Conservation (phyloP, 2,888 invertebrate species). For the Mimumesa dahlbomi region DNA sequence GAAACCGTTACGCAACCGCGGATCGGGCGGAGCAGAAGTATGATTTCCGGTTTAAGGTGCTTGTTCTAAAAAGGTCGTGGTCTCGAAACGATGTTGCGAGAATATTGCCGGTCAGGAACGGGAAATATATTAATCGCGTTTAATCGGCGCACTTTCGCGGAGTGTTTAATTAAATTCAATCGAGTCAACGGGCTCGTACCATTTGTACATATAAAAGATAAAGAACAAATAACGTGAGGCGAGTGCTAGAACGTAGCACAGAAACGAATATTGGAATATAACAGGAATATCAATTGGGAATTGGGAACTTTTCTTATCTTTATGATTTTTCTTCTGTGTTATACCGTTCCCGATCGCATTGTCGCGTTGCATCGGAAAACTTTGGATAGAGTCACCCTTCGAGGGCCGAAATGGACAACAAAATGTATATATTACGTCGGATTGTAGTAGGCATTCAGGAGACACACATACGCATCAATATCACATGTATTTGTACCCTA, state of each 20-base stretch:
- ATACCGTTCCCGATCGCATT: slow-evolving; percentile 15
- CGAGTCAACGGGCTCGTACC: too few species aligned
- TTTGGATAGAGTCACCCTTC: slow-evolving; percentile 31
- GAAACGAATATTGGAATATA: not conserved
- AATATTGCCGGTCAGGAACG: too few species aligned
- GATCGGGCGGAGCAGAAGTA: slow-evolving; percentile 34
- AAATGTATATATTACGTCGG: slow-evolving; percentile 64
- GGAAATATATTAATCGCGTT: too few species aligned
- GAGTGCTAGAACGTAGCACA: too few species aligned
- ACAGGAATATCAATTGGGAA: too few species aligned
- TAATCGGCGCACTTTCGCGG: too few species aligned
- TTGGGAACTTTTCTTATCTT: too few species aligned
- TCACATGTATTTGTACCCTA: slow-evolving; percentile 78
- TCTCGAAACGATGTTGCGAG: too few species aligned
- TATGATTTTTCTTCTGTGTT: too few species aligned
- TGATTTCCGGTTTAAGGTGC: slow-evolving; percentile 45
- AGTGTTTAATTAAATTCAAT: too few species aligned
- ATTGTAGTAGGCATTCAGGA: slow-evolving; percentile 51
- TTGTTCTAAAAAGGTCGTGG: slow-evolving; percentile 32
- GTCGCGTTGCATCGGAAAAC: slow-evolving; percentile 11
- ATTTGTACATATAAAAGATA: too few species aligned
- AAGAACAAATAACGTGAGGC: not conserved
- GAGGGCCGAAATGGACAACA: slow-evolving; percentile 48
- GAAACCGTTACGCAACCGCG: not conserved
- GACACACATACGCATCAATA: slow-evolving; percentile 64